Evolutionary conservation across 2,888 invertebrate species (phyloP), one percentile per base, ranked within the genome.

Genomic region (Norana najaformis): DNA sequence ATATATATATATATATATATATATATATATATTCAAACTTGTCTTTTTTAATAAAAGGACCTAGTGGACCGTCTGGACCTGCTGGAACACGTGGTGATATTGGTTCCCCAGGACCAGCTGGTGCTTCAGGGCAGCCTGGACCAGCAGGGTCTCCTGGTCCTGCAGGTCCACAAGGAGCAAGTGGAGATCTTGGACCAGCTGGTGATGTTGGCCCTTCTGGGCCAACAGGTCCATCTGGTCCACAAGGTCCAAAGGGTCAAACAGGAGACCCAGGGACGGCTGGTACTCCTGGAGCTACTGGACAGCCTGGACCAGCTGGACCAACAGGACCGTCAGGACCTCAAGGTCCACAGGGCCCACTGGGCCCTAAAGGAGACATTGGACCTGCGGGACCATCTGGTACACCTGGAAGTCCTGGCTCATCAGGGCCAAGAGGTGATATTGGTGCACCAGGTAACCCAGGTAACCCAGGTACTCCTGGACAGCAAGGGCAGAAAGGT

Each of bases 81-180:
- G 96, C 97, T 94, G 98, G 98, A 92, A 96, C 97, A 88, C 96
- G 97, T 93, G 98, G 95, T 90, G 89, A 89, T 30, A 11, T 83
- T 88, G 91, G 91, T 38, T 83, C 38, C 85, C 37, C 89, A n/a
- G 92, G 92, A 69, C 90, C 88, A 88, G 20, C 89, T 18, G 92
- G 92, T 83, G 88, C 90, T 34, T 82, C 34, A 38, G 92, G 92
- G 38, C n/a, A 41, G 35, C 36, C 90, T 35, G 92, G 92, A 89
- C 88, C 83, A 23, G 35, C 82, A 47, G 89, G 89, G 47, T 38
- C 38, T 14, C 41, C 91, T 14, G 92, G 92, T 34, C 82, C 91
- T 8, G 13, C 90, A 37, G 92, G 92, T 34, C 89, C 90, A 30
- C 90, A 91, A 83, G 91, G 91, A 11, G 90, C 93, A 8, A 36